Conservation (phyloP, 1,140 invertebrate species). For the Campodea augens region DNA sequence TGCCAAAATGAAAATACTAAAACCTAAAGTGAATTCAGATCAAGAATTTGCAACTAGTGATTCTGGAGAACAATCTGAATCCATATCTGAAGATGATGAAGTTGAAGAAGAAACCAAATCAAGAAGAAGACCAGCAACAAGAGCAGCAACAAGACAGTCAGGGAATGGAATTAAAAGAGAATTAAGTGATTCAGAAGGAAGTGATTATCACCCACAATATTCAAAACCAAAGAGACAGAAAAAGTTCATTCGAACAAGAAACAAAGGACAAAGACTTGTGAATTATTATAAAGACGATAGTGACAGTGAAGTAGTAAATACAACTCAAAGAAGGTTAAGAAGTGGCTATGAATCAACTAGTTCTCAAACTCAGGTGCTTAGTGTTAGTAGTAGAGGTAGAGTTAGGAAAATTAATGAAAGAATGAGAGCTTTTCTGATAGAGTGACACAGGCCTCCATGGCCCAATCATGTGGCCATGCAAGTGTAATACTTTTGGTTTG, state of each 20-base stretch:
- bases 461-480: too few relatives aligned
- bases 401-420: conserved; percentile 61
- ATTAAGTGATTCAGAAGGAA: conserved; percentile 15
- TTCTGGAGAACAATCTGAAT: conserved; percentile 8
- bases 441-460: too few relatives aligned
- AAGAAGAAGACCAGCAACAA: too few relatives aligned
- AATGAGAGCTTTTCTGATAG: conserved; percentile 42
- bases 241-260: conserved; percentile 13
- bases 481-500: too few relatives aligned
- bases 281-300: conserved; percentile 18
- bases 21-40: too few relatives aligned
- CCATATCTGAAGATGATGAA: conserved; percentile 18
- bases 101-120: conserved; percentile 14
- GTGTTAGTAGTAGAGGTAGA: conserved; percentile 62
- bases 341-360: too few relatives aligned
- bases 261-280: conserved; percentile 9
- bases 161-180: too few relatives aligned
- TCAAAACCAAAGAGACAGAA: conserved; percentile 12
- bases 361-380: conserved; percentile 25
- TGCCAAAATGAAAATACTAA: conserved; percentile 9
- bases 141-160: too few relatives aligned
- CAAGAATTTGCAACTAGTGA: conserved; percentile 8
- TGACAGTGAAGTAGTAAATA: too few relatives aligned
- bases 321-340: too few relatives aligned
- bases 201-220: conserved; percentile 8